These are phyloP conservation scores for Axea sp. DNA, from an alignment of 2,888 invertebrate species.

Conservation along the genomic window DNA sequence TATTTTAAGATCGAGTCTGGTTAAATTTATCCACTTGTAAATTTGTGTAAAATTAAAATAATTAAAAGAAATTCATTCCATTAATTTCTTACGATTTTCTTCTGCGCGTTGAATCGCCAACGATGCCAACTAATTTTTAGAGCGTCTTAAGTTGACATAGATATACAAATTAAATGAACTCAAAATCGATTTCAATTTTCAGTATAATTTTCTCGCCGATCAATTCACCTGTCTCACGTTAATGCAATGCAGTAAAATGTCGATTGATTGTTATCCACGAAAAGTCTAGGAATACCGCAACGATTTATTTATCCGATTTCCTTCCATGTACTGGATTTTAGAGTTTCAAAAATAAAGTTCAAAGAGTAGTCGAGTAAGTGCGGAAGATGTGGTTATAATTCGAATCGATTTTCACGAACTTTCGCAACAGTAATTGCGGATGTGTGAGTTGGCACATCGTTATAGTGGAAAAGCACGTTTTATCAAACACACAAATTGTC, in stretches of 20 bases:
- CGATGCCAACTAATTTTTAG: no score
- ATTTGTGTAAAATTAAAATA: no score
- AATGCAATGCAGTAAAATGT: constrained; percentile 1
- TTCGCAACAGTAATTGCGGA: constrained; percentile 20
- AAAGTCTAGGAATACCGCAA: constrained; percentile 1
- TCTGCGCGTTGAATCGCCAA: no score
- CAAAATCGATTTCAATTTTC: constrained; percentile 17
- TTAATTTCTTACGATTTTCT: no score
- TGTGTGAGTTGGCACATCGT: constrained; percentile 34
- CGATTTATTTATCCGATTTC: constrained; percentile 7
- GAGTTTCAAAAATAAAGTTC: constrained; percentile 5
- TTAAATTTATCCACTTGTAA: no score
- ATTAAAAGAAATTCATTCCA: no score
- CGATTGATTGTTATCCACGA: constrained; percentile 10
- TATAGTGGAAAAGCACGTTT: constrained; percentile 31
- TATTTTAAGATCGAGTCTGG: constrained; percentile 14
- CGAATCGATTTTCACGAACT: constrained; percentile 28
- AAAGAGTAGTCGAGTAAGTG: constrained; percentile 1
- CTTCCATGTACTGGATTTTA: constrained; percentile 1
- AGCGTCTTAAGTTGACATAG: not conserved
- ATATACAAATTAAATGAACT: constrained; percentile 4
- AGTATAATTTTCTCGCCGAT: constrained; percentile 1
- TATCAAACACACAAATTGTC: constrained; percentile 18
- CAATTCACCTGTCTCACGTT: constrained; percentile 9
- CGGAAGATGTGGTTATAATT: constrained; percentile 26